phyloP scores from a whole-genome alignment of 2,888 invertebrate genomes.

The Drosophila falleni region DNA sequence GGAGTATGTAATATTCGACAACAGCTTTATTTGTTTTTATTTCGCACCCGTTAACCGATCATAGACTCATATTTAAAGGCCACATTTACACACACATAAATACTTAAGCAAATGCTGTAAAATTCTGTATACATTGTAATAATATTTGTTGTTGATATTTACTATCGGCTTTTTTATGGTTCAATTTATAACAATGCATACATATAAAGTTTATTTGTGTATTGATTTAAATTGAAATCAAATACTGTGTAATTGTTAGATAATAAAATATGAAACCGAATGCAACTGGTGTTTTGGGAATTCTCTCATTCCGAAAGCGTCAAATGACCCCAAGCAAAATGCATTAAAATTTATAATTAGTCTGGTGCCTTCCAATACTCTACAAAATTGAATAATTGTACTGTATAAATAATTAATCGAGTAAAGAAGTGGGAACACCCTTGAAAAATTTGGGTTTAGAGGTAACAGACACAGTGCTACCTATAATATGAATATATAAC shows the following conservation, averaged over 20 bases:
- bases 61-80: conserved; percentile 10
- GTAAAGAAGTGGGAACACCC: not conserved
- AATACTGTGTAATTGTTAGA: conserved; percentile 10
- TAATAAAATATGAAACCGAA: conserved; percentile 10
- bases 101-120: conserved; percentile 11
- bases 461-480: too few species aligned
- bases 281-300: conserved; percentile 9
- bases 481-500: too few species aligned
- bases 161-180: conserved; percentile 14
- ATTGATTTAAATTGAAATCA: conserved; percentile 15
- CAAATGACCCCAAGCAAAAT: conserved; percentile 5
- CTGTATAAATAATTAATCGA: too few species aligned
- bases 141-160: conserved; percentile 46
- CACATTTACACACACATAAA: conserved; percentile 5
- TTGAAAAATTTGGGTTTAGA: too few species aligned
- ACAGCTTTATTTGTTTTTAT: not conserved
- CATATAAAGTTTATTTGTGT: conserved; percentile 8
- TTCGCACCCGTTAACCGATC: not conserved
- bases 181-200: conserved; percentile 16
- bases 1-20: not conserved
- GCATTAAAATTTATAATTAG: conserved; percentile 16
- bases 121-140: conserved; percentile 34
- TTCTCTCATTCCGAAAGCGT: not conserved
- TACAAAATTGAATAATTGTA: not conserved
- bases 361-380: not conserved